Base-by-base conservation (phyloP, 2,888 invertebrate genomes). In the Chrysina gloriosa region DNA sequence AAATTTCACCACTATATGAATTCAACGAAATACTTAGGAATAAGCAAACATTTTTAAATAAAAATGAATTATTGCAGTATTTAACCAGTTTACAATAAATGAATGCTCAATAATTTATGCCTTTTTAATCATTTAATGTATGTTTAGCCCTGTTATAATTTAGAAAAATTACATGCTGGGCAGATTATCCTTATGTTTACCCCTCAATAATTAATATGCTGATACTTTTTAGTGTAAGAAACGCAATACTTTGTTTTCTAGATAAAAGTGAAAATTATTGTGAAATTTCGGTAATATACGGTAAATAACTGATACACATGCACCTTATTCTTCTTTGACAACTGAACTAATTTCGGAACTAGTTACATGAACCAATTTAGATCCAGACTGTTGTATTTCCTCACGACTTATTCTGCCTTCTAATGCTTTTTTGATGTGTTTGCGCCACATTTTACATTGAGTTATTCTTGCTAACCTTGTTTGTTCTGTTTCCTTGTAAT, bases 1-100 rank as follows among this genome's bases (percentile, higher is more conserved):
- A 86, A 78, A 65, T 78, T 3, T 75, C 79, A 0, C 86, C 89
- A n/a, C 74, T 83, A 34, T 82, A 87, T 54, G 91, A 91, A 81
- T 67, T 91, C 4, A 84, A 86, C 70, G 82, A 87, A 76, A 68
- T 84, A 11, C 77, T 80, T 66, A 77, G 74, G 61, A 75, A 79
- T 25, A 73, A 70, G 7, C 75, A 75, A 70, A 11, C 76, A 27
- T 74, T 76, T 73, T 74, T 83, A 48, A 76, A 68, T 65, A 76
- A 79, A 74, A 74, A 76, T 67, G 78, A 78, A 67, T 75, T 83
- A 65, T 69, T 69, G 23, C 21, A 52, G 25, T 61, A 69, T 65
- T 50, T 69, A 39, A 65, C 16, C 6, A 5, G 42, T 21, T 6
- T 23, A 2, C 27, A 54, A 54, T 34, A 58, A 21, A 58, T n/a